Conservation (phyloP, 1,140 invertebrate genomes). For the Scaptomyza montana region DNA sequence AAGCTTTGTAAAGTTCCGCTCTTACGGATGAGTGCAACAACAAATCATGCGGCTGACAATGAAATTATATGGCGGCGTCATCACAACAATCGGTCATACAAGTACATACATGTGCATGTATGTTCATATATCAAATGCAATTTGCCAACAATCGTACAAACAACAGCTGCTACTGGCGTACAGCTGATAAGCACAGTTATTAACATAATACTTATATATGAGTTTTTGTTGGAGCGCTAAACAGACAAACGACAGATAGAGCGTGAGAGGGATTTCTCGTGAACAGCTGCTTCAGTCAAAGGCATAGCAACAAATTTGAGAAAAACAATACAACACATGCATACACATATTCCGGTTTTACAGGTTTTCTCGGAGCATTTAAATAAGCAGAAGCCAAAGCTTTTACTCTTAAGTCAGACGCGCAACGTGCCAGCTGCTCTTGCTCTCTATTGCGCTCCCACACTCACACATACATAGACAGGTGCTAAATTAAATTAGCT, state of each 20-base stretch:
- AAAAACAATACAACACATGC: conserved; percentile 51
- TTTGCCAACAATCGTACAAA: conserved; percentile 16
- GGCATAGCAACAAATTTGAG: conserved; percentile 49
- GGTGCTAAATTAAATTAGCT: conserved; percentile 73
- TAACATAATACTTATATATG: conserved; percentile 32
- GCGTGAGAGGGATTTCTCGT: background rate
- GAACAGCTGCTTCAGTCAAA: conserved; percentile 42
- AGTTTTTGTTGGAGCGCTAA: background rate
- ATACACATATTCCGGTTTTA: conserved; percentile 63
- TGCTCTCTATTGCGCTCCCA: conserved; percentile 13
- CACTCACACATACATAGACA: conserved; percentile 43
- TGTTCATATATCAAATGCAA: conserved; percentile 17
- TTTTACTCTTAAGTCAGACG: conserved; percentile 49
- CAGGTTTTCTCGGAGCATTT: conserved; percentile 49
- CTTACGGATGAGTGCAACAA: conserved; percentile 13
- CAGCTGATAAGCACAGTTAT: conserved; percentile 75
- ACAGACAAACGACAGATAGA: conserved; percentile 11
- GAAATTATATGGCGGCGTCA: conserved; percentile 21
- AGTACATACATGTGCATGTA: background rate
- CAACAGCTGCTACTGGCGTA: conserved; percentile 64
- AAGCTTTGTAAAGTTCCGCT: conserved; percentile 18
- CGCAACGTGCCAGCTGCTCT: conserved; percentile 15
- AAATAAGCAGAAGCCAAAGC: conserved; percentile 38
- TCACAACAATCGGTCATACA: conserved; percentile 13
- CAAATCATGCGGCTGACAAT: conserved; percentile 21